Base-by-base conservation (phyloP, 1,140 invertebrate genomes). In the Sinella curviseta region DNA sequence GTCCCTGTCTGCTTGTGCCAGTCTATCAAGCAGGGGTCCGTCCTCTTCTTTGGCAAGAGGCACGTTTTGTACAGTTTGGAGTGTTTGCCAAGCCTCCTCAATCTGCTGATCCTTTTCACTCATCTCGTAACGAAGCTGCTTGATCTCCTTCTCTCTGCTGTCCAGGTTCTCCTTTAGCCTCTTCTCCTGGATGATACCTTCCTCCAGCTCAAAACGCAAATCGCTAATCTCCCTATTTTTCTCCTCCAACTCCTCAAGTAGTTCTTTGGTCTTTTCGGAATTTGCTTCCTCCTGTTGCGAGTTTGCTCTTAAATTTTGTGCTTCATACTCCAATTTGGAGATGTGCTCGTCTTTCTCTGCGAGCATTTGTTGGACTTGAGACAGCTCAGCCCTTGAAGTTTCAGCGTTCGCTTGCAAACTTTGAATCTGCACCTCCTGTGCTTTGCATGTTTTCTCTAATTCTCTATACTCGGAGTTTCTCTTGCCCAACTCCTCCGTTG, bases 21-120 rank as follows among this genome's bases (percentile, higher is more conserved):
- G 39, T 48, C 39, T 48, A 12, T 48, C 8, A 48, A 48, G 8
- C 8, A 48, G 39, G 8, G 39, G 39, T 48, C 20, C 39, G 39
- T n/a, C n/a, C n/a, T 60, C 57, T 60, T 60, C 57, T 60, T 60
- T 4, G 24, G 31, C 26, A 33, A 70, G 4, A 8, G 26, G 65
- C 2, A 30, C 31, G 8, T 24, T 12, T 33, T 12, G 3, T 8
- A 33, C 26, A 14, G 12, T 12, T 70, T 30, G 2, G 31, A 93
- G 84, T 84, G 92, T 90, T 80, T 90, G 88, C 82, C 91, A 92
- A 8, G 93, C 83, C 0, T 89, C 89, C 0, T 91, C 90, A 74
- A 93, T 90, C 84, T 93, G 92, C 67, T 90, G 84, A 81, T 93
- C 92, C 84, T 92, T 92, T 26, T 87, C 89, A 82, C 91, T 90